A percentile compares a stretch with the other conserved stretches of the same genome.
These are phyloP conservation scores for Oophaga pumilio DNA, from an alignment of 2,113 vertebrate species.

Conservation along the genomic window DNA sequence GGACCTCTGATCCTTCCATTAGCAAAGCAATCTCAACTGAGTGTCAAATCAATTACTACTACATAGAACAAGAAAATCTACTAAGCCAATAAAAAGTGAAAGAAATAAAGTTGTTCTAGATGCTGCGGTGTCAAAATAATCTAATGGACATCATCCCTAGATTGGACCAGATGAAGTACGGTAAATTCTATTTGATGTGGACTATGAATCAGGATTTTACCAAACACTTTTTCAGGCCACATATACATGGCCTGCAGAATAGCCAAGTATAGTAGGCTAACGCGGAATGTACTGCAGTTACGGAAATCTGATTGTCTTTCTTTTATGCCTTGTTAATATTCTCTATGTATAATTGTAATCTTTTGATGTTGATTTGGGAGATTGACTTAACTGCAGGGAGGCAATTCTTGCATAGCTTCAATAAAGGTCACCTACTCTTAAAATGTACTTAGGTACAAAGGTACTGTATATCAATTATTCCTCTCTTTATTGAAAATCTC, in stretches of 20 bases:
- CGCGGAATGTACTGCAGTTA: not conserved
- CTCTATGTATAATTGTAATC: not conserved
- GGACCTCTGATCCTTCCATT: no score
- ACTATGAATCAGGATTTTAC: not conserved
- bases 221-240: not conserved
- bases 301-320: not conserved
- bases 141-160: not conserved
- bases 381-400: not conserved
- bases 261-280: not conserved
- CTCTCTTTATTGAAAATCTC: not conserved
- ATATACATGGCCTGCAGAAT: not conserved
- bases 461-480: not conserved
- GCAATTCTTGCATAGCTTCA: not conserved
- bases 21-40: no score
- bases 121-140: no score
- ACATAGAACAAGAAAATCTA: no score
- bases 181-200: not conserved
- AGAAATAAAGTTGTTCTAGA: not conserved
- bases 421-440: constrained; percentile 14
- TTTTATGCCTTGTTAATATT: not conserved
- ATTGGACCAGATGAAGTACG: not conserved
- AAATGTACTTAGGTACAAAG: constrained; percentile 3
- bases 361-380: not conserved
- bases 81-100: not conserved
- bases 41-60: no score